These are phyloP conservation scores for Grus americana DNA, from an alignment of 2,113 vertebrate species.

Conservation along the genomic window DNA sequence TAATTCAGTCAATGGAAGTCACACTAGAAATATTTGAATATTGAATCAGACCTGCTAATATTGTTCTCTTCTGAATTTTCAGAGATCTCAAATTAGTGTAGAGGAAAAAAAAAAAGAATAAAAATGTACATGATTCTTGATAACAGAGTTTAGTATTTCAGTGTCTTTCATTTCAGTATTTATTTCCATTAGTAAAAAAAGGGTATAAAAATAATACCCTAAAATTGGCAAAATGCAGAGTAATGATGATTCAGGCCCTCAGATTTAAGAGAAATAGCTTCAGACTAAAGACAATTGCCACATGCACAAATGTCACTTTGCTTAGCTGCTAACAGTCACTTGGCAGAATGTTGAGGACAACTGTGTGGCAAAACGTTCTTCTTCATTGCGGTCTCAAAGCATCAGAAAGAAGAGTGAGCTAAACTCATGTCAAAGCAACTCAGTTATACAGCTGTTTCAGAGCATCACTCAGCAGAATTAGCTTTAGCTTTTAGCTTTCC, in stretches of 20 bases:
- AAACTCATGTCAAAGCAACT: slow-evolving; percentile 34
- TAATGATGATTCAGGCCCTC: not conserved
- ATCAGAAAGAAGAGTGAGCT: slow-evolving; percentile 3
- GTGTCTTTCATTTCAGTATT: not conserved
- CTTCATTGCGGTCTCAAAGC: not conserved
- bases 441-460: not conserved
- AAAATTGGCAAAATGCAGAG: not conserved
- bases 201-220: not conserved
- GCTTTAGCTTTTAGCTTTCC: not conserved
- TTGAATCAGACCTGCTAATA: not conserved
- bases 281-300: slow-evolving; percentile 53
- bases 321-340: slow-evolving; percentile 13
- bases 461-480: not conserved
- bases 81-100: not conserved
- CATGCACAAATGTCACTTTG: slow-evolving; percentile 56
- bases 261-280: slow-evolving; percentile 33
- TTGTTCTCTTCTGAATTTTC: not conserved
- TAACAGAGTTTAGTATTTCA: not conserved
- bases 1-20: not conserved
- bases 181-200: not conserved
- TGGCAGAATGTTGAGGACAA: slow-evolving; percentile 46
- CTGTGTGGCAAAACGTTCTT: slow-evolving; percentile 22
- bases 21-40: not conserved
- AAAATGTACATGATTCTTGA: not conserved
- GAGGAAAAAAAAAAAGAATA: not conserved